Evolutionary conservation across 2,888 invertebrate species (phyloP).

Genomic region (Heliconius aoede): DNA sequence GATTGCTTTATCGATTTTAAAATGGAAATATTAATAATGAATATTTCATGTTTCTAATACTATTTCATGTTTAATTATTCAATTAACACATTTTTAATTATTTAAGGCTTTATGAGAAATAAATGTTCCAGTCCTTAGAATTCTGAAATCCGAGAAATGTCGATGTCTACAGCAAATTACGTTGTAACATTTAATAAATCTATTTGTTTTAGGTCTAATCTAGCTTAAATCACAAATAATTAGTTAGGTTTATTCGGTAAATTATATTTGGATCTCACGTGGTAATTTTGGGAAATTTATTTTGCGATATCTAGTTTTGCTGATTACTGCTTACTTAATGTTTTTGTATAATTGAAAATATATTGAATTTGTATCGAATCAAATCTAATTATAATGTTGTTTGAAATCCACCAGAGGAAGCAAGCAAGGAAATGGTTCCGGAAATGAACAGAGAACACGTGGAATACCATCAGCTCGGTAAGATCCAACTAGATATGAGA

Average conservation of each 20-base stretch:
- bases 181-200: not conserved
- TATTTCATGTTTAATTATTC: not conserved
- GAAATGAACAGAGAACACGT: slow-evolving; percentile 65
- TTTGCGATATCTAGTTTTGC: not conserved
- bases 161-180: not conserved
- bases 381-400: not conserved
- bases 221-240: slow-evolving; percentile 1
- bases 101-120: not conserved
- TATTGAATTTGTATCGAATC: not conserved
- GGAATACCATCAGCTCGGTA: slow-evolving; percentile 73
- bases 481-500: slow-evolving; percentile 42
- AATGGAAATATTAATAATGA: not conserved
- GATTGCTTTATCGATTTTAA: slow-evolving; percentile 30
- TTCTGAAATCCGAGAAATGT: not conserved
- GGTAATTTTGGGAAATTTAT: not conserved
- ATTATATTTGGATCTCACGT: not conserved
- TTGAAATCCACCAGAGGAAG: slow-evolving; percentile 57
- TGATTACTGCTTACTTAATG: not conserved
- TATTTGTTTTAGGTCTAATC: slow-evolving; percentile 12
- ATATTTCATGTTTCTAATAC: not conserved
- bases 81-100: not conserved
- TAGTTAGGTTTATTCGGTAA: not conserved
- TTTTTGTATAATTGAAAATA: not conserved
- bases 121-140: not conserved
- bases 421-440: slow-evolving; percentile 55